phyloP scores from a whole-genome alignment of 2,888 invertebrate species.

The Nephrotoma flavescens region DNA sequence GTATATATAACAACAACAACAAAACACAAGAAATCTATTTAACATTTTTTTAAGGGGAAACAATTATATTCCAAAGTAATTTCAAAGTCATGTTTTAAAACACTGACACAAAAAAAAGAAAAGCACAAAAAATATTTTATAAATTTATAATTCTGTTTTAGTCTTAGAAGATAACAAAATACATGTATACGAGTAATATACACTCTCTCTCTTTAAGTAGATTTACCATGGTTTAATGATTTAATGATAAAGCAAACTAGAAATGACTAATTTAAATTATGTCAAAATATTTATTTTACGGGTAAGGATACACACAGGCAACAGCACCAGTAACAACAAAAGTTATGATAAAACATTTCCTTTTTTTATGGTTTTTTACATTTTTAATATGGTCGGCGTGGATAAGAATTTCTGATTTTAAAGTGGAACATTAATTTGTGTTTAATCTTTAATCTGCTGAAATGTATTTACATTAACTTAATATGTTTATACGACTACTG shows the following conservation, averaged over 20 bases:
- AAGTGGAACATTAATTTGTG: not conserved
- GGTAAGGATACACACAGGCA: not conserved
- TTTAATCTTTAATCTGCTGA: not conserved
- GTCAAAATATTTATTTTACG: not conserved
- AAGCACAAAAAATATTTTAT: not conserved
- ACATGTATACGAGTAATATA: not conserved
- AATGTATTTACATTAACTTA: not conserved
- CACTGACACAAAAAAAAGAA: not conserved
- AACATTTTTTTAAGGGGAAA: not conserved
- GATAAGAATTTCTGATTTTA: not conserved
- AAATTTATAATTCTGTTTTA: not conserved
- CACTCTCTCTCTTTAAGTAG: not conserved
- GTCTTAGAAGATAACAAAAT: not conserved
- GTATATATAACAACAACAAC: not conserved
- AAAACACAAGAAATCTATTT: not conserved
- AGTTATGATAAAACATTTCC: not conserved
- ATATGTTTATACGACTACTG: not conserved
- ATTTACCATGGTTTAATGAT: constrained; percentile 2
- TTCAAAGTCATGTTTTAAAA: constrained; percentile 3
- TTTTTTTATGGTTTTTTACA: not conserved
- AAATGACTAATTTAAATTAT: not conserved
- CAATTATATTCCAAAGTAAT: not conserved
- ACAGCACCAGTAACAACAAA: not conserved
- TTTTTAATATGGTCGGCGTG: not conserved
- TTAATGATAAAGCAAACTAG: constrained; percentile 3